Evolutionary conservation across 2,797 vertebrate species (phyloP).

Genomic region (Muraenolepis orangiensis): DNA sequence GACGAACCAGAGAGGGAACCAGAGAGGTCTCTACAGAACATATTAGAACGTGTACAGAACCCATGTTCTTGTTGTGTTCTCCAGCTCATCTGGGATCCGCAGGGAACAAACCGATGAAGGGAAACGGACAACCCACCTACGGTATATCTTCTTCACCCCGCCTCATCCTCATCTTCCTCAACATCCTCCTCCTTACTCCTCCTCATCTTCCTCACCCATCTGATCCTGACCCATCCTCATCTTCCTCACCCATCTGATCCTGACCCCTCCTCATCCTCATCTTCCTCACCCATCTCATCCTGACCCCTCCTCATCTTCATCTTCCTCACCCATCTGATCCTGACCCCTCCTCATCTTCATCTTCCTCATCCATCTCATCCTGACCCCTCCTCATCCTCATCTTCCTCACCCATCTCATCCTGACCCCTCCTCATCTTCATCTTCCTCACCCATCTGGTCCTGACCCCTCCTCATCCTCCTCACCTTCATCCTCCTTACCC

Average conservation of each 20-base stretch:
- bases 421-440: not conserved
- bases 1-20: not conserved
- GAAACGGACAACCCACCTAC: conserved; percentile 44
- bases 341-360: not conserved
- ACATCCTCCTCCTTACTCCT: not conserved
- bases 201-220: not conserved
- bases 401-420: not conserved
- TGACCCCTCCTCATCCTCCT: too few relatives aligned
- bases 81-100: conserved; percentile 41
- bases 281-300: too few relatives aligned
- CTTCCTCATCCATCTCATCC: too few relatives aligned
- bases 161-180: not conserved
- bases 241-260: not conserved
- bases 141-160: conserved; percentile 35
- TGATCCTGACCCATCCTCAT: not conserved
- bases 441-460: too few relatives aligned
- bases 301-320: not conserved
- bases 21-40: not conserved
- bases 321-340: not conserved
- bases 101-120: conserved; percentile 55
- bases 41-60: not conserved
- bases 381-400: not conserved
- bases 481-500: not conserved
- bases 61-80: not conserved
- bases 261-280: not conserved